Evolutionary conservation across 2,113 vertebrate genomes (phyloP), one percentile per base, ranked within the genome.

Genomic region (Stegastes partitus): DNA sequence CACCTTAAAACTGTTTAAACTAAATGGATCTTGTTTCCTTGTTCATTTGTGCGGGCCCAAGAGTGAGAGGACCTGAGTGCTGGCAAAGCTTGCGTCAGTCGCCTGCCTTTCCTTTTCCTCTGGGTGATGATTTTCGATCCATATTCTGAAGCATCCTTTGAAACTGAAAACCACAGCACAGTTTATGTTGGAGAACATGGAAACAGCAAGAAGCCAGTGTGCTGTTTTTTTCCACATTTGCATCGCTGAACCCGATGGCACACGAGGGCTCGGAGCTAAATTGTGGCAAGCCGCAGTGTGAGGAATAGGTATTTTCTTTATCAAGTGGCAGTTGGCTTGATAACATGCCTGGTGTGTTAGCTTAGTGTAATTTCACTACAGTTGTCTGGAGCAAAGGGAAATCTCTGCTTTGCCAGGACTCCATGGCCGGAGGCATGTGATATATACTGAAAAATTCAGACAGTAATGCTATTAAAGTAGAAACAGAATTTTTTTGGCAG

Each of bases 1-100:
- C 62, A 51, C 61, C 61, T 79, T 81, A 73, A 87, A 83, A 79
- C 50, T 14, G 47, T 65, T 82, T 49, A 68, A 74, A 56, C 31
- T 81, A 61, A 83, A 71, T 47, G 59, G 50, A 68, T 49, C 58
- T 53, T 0, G 25, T 68, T 88, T 88, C 26, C 26, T 51, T 75
- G 47, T 69, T 73, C 22, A 50, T 63, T 82, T 76, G 22, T 55
- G 54, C 18, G 62, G 62, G 11, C 51, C 47, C 18, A 54, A 16
- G 45, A 65, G 47, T 70, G 53, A 37, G 21, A 62, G 50, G 22
- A 39, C n/a, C 11, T 68, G 39, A 73, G 5, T 45, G 22, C 21
- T 61, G 45, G 59, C 37, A 45, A 56, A 63, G 19, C 19, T 39
- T 39, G n/a, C 62, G 37, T 55, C 19, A 62, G 49, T 15, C 31